Base-by-base conservation (phyloP, 1,140 invertebrate genomes). In the Brachionus calyciflorus region DNA sequence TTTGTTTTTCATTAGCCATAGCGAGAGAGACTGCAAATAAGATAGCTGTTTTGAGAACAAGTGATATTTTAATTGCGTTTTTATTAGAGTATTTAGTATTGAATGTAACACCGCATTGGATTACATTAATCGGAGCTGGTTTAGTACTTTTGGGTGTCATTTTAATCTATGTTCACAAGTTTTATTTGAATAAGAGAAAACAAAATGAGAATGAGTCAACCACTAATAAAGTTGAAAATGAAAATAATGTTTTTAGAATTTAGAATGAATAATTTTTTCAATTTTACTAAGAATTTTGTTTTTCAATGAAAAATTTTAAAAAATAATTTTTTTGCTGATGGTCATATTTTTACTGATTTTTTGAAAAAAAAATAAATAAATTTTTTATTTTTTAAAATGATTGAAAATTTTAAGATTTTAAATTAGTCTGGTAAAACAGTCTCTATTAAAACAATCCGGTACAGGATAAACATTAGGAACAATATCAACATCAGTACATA, bases 241-340 rank as follows among this genome's bases (percentile, higher is more conserved):
- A 65, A 24, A 65, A 65, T 28, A 44, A 65, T 28, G 40, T 65
- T 65, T 65, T 65, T 65, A 65, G 60, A 44, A 65, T 65, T 44
- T 65, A 65, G 17, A 41, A 3, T 4, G 19, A 40, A n/a, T 41
- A 40, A 63, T 37, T 21, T 63, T 40, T 2, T 17, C n/a, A n/a
- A n/a, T n/a, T n/a, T n/a, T n/a, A n/a, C n/a, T n/a, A n/a, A n/a
- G n/a, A n/a, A n/a, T n/a, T n/a, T n/a, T n/a, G n/a, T n/a, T n/a
- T n/a, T n/a, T n/a, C n/a, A n/a, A n/a, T n/a, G n/a, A n/a, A n/a
- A n/a, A n/a, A n/a, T n/a, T n/a, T n/a, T n/a, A n/a, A n/a, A n/a
- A n/a, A n/a, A n/a, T n/a, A n/a, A n/a, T n/a, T n/a, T n/a, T n/a
- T n/a, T n/a, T n/a, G n/a, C n/a, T n/a, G n/a, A n/a, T n/a, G n/a